phyloP scores from a whole-genome alignment of 2,888 invertebrate genomes.

The Heliothis peltigera region DNA sequence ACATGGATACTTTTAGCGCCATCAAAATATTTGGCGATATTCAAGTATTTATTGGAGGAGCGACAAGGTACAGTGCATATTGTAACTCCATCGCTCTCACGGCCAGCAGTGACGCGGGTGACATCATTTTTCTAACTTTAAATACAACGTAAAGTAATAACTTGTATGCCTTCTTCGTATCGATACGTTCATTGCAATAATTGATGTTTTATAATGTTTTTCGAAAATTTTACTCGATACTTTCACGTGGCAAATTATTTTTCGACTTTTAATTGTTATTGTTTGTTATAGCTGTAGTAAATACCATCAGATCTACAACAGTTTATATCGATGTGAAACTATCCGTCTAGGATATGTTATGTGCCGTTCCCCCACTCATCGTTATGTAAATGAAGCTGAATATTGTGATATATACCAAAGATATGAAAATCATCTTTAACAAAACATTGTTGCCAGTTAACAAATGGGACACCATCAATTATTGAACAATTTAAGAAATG shows the following conservation, averaged over 20 bases:
- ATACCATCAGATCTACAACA: constrained; percentile 33
- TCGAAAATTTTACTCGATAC: constrained; percentile 48
- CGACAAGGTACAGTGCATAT: constrained; percentile 27
- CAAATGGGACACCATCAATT: constrained; percentile 22
- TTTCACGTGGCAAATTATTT: constrained; percentile 59
- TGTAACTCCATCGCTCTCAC: constrained; percentile 17
- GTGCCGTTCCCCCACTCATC: constrained; percentile 6
- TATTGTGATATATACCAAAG: constrained; percentile 60
- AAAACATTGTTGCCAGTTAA: constrained; percentile 40
- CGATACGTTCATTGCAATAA: constrained; percentile 63
- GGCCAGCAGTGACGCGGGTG: constrained; percentile 27
- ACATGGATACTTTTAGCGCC: constrained; percentile 48
- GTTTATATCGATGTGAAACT: constrained; percentile 14
- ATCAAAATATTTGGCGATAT: constrained; percentile 54
- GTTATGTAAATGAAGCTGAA: constrained; percentile 34
- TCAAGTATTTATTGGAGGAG: constrained; percentile 35
- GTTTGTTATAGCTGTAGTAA: constrained; percentile 47
- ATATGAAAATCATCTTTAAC: constrained; percentile 43
- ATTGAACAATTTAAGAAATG: constrained; percentile 22
- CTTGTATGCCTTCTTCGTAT: constrained; percentile 62
- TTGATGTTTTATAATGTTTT: constrained; percentile 57
- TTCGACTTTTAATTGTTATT: constrained; percentile 47
- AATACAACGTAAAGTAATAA: constrained; percentile 65
- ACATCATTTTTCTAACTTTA: constrained; percentile 48
- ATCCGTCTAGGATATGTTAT: constrained; percentile 22